Evolutionary conservation across 2,888 invertebrate genomes (phyloP).

Genomic region (Campopleginae sp.): DNA sequence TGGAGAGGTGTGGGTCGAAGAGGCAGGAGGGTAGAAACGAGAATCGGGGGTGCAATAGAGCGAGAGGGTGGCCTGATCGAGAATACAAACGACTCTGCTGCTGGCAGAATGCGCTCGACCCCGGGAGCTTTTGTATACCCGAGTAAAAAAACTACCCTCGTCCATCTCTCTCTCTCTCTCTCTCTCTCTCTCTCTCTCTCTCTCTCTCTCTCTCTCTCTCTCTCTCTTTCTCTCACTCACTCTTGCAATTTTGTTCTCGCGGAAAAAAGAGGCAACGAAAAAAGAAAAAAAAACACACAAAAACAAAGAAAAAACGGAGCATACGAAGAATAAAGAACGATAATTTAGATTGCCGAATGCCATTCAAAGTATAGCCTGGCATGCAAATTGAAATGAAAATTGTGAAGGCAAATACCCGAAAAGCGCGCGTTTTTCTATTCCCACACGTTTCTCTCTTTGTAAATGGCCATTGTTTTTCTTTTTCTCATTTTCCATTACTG

Average conservation of each 20-base stretch:
- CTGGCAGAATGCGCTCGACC: slow-evolving; percentile 43
- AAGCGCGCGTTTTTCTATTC: slow-evolving; percentile 14
- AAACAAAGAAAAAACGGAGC: slow-evolving; percentile 21
- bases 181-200: neutral
- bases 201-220: slow-evolving; percentile 23
- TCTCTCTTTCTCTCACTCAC: neutral
- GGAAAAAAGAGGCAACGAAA: slow-evolving; percentile 30
- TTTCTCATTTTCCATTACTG: slow-evolving; percentile 9
- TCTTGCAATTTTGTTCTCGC: slow-evolving; percentile 49
- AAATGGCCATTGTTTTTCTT: neutral
- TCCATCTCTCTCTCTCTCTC: slow-evolving; percentile 27
- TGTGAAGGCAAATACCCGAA: slow-evolving; percentile 21
- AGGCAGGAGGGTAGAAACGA: slow-evolving; percentile 30
- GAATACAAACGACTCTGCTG: slow-evolving; percentile 63
- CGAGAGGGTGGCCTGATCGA: slow-evolving; percentile 49
- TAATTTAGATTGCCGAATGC: slow-evolving; percentile 58
- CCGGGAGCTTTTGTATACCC: slow-evolving; percentile 54
- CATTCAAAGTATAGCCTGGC: slow-evolving; percentile 42
- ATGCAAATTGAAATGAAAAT: slow-evolving; percentile 46
- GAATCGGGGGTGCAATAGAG: slow-evolving; percentile 39
- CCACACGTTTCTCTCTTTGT: neutral
- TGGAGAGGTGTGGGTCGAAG: slow-evolving; percentile 63
- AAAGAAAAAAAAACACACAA: slow-evolving; percentile 26
- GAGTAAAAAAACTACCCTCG: slow-evolving; percentile 32
- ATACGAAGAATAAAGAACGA: slow-evolving; percentile 57